A percentile compares a stretch with the other conserved stretches of the same genome.
These are phyloP conservation scores for Xenops minutus DNA, from an alignment of 2,797 vertebrate species.

Conservation along the genomic window DNA sequence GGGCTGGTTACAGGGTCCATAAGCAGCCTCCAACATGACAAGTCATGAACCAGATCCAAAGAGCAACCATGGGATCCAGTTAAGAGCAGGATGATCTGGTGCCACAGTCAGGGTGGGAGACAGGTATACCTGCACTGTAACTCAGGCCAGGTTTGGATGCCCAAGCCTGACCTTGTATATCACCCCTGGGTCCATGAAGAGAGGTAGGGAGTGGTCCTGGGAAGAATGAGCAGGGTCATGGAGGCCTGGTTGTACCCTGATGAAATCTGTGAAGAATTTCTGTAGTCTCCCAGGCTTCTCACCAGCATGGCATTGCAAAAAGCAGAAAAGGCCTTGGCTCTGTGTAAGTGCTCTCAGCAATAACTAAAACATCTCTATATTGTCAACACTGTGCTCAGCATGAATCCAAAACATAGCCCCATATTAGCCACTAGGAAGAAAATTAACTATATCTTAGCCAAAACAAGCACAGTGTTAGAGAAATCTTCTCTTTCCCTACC, in stretches of 20 bases:
- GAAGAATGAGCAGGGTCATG: not conserved
- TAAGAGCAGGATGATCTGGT: not conserved
- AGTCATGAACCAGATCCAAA: not conserved
- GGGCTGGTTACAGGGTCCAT: not conserved
- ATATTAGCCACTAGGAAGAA: not conserved
- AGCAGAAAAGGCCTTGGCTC: not conserved
- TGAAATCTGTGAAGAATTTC: not conserved
- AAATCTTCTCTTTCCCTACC: not conserved
- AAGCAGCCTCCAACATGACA: not conserved
- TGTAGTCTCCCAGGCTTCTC: not conserved
- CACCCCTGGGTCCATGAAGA: not conserved
- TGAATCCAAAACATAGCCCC: not conserved
- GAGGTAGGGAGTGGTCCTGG: not conserved
- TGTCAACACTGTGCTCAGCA: not conserved
- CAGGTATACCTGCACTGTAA: not conserved
- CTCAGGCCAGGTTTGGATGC: not conserved
- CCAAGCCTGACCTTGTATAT: not conserved
- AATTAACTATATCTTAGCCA: not conserved
- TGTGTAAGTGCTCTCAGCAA: not conserved
- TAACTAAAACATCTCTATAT: not conserved
- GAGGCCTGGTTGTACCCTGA: not conserved
- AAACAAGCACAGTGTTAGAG: not conserved
- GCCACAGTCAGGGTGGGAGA: not conserved
- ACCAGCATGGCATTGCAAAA: accelerated
- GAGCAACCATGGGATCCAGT: not conserved